These are phyloP conservation scores for Micropoecilia bifurca DNA, from an alignment of 2,797 vertebrate genomes.

Conservation along the genomic window DNA sequence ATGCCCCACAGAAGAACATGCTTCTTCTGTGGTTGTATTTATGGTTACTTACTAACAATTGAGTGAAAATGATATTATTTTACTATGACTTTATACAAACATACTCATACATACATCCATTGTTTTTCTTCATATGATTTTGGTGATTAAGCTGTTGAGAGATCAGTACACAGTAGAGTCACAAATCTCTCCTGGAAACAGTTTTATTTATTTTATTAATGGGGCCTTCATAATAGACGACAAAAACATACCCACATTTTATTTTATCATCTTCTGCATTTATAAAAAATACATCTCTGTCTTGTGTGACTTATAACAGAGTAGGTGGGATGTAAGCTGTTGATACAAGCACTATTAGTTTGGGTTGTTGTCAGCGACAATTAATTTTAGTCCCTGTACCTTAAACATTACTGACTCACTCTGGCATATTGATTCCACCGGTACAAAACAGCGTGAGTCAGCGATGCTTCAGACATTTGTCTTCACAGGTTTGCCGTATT, in stretches of 20 bases:
- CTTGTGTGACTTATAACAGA: constrained; percentile 11
- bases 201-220: background rate
- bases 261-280: constrained; percentile 1
- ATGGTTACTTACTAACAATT: too few relatives aligned
- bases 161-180: background rate
- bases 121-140: background rate
- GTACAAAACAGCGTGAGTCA: constrained; percentile 6
- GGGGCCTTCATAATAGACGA: background rate
- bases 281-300: background rate
- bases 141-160: background rate
- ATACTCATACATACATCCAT: background rate
- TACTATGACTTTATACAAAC: too few relatives aligned
- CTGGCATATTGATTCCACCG: constrained; percentile 23
- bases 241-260: background rate
- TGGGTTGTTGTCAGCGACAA: constrained; percentile 14
- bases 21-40: too few relatives aligned
- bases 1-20: too few relatives aligned
- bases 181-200: background rate
- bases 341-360: constrained; percentile 11
- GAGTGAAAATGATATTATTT: too few relatives aligned
- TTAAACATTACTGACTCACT: constrained; percentile 17
- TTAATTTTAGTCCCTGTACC: constrained; percentile 13
- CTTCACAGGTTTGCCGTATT: constrained; percentile 1
- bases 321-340: constrained; percentile 13
- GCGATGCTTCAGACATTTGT: constrained; percentile 5